A percentile compares a stretch with the other conserved stretches of the same genome.
phyloP scores from a whole-genome alignment of 2,113 vertebrate genomes.

The Laticauda laticaudata region DNA sequence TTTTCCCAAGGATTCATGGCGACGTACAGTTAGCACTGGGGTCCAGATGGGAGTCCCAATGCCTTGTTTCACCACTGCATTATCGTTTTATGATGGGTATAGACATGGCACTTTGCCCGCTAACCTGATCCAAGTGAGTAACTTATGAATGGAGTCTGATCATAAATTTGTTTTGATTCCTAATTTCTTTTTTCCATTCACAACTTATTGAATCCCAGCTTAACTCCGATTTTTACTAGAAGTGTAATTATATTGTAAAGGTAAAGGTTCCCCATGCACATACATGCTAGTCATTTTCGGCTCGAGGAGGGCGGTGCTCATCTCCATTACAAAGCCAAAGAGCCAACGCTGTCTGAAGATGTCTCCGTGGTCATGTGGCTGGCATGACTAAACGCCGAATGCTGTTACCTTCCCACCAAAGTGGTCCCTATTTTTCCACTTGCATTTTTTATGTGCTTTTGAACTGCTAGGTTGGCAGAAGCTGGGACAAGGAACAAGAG shows the following conservation, averaged over 20 bases:
- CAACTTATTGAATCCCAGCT: background rate
- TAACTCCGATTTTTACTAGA: background rate
- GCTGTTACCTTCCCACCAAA: too few relatives aligned
- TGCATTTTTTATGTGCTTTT: too few relatives aligned
- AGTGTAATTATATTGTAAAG: background rate
- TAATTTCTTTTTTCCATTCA: background rate
- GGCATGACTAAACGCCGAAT: too few relatives aligned
- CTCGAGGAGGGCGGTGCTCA: too few relatives aligned
- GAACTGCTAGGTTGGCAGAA: too few relatives aligned
- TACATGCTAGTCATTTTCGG: too few relatives aligned
- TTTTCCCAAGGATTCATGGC: constrained; percentile 85
- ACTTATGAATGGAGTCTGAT: background rate
- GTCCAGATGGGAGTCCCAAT: constrained; percentile 92
- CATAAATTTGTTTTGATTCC: background rate
- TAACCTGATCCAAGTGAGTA: constrained; percentile 90
- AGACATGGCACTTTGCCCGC: constrained; percentile 86
- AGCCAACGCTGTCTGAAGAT: too few relatives aligned
- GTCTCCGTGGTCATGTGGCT: too few relatives aligned
- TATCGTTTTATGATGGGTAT: constrained; percentile 97
- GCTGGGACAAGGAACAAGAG: too few relatives aligned
- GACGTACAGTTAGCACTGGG: constrained; percentile 81
- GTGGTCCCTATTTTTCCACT: too few relatives aligned
- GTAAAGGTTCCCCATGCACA: too few relatives aligned
- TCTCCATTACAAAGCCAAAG: too few relatives aligned
- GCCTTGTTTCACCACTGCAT: constrained; percentile 95